phyloP scores from a whole-genome alignment of 2,797 vertebrate species.

The Sebastes glaucus region DNA sequence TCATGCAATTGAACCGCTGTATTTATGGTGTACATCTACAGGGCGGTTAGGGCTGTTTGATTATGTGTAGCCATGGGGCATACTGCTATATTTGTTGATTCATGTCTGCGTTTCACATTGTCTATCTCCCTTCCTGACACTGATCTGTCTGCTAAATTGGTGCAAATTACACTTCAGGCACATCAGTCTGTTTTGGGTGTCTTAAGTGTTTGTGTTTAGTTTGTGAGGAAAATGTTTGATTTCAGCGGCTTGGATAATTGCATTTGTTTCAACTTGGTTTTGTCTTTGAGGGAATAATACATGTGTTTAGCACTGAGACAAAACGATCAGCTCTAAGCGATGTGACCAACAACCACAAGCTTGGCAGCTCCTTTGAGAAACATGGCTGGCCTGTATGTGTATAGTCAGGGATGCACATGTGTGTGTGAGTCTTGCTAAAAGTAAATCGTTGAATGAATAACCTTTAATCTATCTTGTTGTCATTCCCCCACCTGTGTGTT shows the following conservation, averaged over 20 bases:
- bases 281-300: background rate
- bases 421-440: background rate
- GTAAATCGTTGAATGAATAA: background rate
- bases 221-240: conserved; percentile 19
- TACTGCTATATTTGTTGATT: conserved; percentile 45
- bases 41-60: conserved; percentile 55
- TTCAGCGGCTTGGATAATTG: background rate
- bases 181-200: conserved; percentile 25
- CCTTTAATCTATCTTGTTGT: conserved; percentile 3
- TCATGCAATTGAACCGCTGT: conserved; percentile 38
- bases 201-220: conserved; percentile 47
- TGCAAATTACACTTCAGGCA: conserved; percentile 42
- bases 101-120: conserved; percentile 52
- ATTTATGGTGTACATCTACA: conserved; percentile 51
- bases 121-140: conserved; percentile 27
- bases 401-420: background rate
- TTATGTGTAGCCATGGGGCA: conserved; percentile 40
- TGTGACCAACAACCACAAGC: background rate
- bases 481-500: conserved; percentile 48
- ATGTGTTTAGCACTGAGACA: background rate
- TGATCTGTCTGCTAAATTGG: conserved; percentile 27
- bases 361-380: background rate
- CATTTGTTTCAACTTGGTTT: background rate
- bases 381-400: background rate
- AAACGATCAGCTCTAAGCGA: background rate